These are phyloP conservation scores for Eolophus roseicapilla DNA, from an alignment of 2,113 vertebrate species.

Conservation along the genomic window DNA sequence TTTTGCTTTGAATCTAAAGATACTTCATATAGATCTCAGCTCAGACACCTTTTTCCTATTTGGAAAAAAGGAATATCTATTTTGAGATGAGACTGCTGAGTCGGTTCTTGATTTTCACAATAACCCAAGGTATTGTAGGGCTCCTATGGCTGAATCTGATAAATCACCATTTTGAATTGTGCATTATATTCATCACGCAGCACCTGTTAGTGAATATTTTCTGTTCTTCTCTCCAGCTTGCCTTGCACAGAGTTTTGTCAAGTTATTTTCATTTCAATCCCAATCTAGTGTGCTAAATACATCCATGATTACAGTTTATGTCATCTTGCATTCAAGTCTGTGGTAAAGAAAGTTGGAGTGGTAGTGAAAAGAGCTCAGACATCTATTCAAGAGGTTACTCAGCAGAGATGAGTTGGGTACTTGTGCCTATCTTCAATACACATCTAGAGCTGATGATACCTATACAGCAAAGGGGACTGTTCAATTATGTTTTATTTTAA, in stretches of 20 bases:
- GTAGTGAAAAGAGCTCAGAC: not conserved
- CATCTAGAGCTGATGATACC: not conserved
- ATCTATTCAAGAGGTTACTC: not conserved
- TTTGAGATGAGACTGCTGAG: not conserved
- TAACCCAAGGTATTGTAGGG: not conserved
- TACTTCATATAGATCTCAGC: not conserved
- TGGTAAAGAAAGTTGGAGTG: not conserved
- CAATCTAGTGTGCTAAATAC: not conserved
- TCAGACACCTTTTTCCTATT: not conserved
- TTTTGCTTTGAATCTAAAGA: not conserved
- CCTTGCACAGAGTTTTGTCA: not conserved
- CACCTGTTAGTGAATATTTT: not conserved
- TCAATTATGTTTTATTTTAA: not conserved
- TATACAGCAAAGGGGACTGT: not conserved
- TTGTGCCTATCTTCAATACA: not conserved
- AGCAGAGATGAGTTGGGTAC: not conserved
- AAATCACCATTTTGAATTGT: not conserved
- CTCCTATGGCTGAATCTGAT: not conserved
- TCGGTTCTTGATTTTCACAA: not conserved
- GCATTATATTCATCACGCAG: not conserved
- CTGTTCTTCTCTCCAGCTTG: not conserved
- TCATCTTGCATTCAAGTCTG: not conserved
- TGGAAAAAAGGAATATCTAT: not conserved
- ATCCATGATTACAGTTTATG: not conserved
- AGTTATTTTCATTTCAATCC: not conserved